Evolutionary conservation across 2,888 invertebrate genomes (phyloP).

Genomic region (Cyclophora albipunctata): DNA sequence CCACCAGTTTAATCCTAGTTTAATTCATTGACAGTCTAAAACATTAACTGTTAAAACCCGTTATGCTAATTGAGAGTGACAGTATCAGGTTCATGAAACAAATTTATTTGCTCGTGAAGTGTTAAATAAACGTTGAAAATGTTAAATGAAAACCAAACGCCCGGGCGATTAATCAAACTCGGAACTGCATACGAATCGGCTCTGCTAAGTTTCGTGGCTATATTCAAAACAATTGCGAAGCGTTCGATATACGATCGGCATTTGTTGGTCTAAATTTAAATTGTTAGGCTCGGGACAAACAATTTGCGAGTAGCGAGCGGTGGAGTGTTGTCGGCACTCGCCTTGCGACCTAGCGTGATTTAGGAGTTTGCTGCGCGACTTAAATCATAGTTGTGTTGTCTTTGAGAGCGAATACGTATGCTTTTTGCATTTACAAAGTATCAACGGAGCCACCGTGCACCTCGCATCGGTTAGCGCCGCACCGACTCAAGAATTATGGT

Average conservation of each 20-base stretch:
- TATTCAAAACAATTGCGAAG: constrained; percentile 64
- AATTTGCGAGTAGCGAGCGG: constrained; percentile 68
- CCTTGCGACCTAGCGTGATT: constrained; percentile 63
- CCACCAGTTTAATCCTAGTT: background rate
- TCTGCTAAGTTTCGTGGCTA: constrained; percentile 55
- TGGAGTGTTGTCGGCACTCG: constrained; percentile 56
- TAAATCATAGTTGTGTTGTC: constrained; percentile 64
- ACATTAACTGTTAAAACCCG: constrained; percentile 17
- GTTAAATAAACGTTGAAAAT: constrained; percentile 33
- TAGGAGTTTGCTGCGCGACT: constrained; percentile 53
- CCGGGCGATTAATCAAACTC: constrained; percentile 52
- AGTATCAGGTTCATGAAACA: constrained; percentile 27
- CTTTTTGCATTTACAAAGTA: constrained; percentile 48
- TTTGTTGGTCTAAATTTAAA: constrained; percentile 71
- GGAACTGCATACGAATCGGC: constrained; percentile 42
- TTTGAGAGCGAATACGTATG: constrained; percentile 49
- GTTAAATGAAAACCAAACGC: constrained; percentile 29
- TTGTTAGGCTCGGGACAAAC: constrained; percentile 68
- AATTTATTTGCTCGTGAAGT: constrained; percentile 32
- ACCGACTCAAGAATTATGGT: constrained; percentile 39
- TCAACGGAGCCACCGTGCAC: constrained; percentile 38
- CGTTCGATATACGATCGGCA: constrained; percentile 68
- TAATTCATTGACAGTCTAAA: constrained; percentile 10
- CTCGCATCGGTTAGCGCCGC: constrained; percentile 35
- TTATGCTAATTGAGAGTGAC: constrained; percentile 17